phyloP scores from a whole-genome alignment of 1,140 invertebrate species.

The Saccostrea echinata region DNA sequence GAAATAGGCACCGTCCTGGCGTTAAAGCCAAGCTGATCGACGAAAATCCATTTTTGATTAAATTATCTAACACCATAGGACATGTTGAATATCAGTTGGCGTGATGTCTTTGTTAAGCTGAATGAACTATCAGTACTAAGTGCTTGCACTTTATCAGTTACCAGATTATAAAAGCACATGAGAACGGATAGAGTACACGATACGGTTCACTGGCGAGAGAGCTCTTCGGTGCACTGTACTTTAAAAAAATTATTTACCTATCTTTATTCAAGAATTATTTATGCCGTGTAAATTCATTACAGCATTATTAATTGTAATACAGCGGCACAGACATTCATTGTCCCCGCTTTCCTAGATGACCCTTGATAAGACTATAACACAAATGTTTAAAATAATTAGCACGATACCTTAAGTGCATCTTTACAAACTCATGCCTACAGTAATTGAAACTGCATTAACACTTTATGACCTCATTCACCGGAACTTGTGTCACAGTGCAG shows the following conservation, averaged over 20 bases:
- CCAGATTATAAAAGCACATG: not conserved
- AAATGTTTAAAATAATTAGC: no score
- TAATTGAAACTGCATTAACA: not conserved
- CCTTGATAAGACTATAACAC: not conserved
- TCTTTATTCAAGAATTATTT: slow-evolving; percentile 7
- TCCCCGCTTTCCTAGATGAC: not conserved
- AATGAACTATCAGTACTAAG: not conserved
- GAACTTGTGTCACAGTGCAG: not conserved
- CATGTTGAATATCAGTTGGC: not conserved
- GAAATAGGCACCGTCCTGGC: not conserved
- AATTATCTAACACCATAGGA: not conserved
- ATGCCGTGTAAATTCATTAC: slow-evolving; percentile 28
- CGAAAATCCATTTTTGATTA: not conserved
- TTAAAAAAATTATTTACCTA: slow-evolving; percentile 11
- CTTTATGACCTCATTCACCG: not conserved
- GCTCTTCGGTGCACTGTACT: not conserved
- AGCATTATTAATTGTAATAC: not conserved
- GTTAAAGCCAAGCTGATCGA: not conserved
- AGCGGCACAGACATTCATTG: not conserved
- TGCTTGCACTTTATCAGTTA: not conserved
- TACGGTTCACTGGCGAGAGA: not conserved
- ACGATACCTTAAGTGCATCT: no score
- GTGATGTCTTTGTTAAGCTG: not conserved
- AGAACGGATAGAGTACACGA: slow-evolving; percentile 7
- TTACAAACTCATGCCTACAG: not conserved